Evolutionary conservation across 23 tunicate genomes (phyloP).

Genomic region (Halocynthia aurantium): DNA sequence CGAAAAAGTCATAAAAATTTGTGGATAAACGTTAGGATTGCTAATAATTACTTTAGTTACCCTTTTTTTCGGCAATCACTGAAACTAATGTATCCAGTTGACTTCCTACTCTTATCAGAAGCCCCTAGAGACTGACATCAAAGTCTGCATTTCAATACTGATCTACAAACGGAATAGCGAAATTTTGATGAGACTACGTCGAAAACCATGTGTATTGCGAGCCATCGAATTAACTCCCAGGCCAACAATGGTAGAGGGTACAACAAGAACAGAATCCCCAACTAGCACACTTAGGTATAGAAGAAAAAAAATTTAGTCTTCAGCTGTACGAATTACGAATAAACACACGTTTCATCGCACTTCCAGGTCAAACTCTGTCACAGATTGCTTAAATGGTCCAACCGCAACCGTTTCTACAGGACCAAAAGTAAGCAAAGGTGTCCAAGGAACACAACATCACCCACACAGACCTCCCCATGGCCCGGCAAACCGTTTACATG

Average conservation of each 20-base stretch:
- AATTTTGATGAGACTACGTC: constrained; percentile 73
- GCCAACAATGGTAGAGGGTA: constrained; percentile 39
- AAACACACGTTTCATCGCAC: not conserved
- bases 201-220: constrained; percentile 86
- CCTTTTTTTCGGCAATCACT: too few relatives aligned
- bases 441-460: constrained; percentile 15
- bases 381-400: not conserved
- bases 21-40: not conserved
- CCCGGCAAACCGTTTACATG: constrained; percentile 72
- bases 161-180: constrained; percentile 80
- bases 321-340: not conserved
- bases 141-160: constrained; percentile 84
- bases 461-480: constrained; percentile 89
- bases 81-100: too few relatives aligned
- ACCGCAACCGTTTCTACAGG: not conserved
- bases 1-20: not conserved
- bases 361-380: constrained; percentile 32
- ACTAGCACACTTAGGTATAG: constrained; percentile 50
- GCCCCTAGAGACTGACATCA: constrained; percentile 77
- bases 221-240: constrained; percentile 66
- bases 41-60: not conserved
- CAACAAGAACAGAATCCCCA: constrained; percentile 18
- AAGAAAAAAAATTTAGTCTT: not conserved
- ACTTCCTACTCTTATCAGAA: constrained; percentile 24
- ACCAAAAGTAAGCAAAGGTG: constrained; percentile 1